Conservation (phyloP, 2,113 vertebrate genomes). For the Trinectes maculatus region DNA sequence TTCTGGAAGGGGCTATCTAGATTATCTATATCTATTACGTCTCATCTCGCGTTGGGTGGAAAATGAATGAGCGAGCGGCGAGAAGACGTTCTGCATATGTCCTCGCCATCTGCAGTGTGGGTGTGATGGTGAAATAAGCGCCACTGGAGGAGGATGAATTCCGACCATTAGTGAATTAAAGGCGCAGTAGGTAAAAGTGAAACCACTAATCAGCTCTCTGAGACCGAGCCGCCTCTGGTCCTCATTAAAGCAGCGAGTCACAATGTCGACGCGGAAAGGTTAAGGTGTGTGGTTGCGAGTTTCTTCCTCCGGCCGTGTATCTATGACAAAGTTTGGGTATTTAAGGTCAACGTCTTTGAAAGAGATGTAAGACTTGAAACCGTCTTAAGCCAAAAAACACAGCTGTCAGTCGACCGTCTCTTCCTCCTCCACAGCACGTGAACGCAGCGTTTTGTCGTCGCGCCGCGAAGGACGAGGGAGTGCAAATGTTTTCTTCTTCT, state of each 20-base stretch:
- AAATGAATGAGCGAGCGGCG: slow-evolving; percentile 36
- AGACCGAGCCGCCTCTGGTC: slow-evolving; percentile 14
- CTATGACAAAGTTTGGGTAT: too few relatives aligned
- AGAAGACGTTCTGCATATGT: slow-evolving; percentile 25
- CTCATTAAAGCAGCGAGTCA: slow-evolving; percentile 44
- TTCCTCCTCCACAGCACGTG: neutral
- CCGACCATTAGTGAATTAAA: slow-evolving; percentile 28
- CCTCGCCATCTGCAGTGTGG: neutral
- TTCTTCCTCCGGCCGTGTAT: too few relatives aligned
- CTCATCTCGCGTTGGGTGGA: neutral
- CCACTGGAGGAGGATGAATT: slow-evolving; percentile 8
- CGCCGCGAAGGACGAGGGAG: neutral
- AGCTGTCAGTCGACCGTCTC: neutral
- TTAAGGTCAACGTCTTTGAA: neutral
- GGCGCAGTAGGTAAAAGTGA: slow-evolving; percentile 20
- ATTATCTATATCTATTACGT: neutral
- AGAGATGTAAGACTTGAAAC: neutral
- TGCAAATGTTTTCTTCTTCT: neutral
- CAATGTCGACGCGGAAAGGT: slow-evolving; percentile 17
- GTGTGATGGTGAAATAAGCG: neutral
- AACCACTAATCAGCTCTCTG: slow-evolving; percentile 36
- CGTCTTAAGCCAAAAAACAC: neutral
- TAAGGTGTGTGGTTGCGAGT: neutral
- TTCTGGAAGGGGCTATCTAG: neutral
- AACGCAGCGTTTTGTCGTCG: too few relatives aligned